These are phyloP conservation scores for Grammomys dolichurus DNA, from an alignment of 2,113 vertebrate genomes.

Conservation along the genomic window DNA sequence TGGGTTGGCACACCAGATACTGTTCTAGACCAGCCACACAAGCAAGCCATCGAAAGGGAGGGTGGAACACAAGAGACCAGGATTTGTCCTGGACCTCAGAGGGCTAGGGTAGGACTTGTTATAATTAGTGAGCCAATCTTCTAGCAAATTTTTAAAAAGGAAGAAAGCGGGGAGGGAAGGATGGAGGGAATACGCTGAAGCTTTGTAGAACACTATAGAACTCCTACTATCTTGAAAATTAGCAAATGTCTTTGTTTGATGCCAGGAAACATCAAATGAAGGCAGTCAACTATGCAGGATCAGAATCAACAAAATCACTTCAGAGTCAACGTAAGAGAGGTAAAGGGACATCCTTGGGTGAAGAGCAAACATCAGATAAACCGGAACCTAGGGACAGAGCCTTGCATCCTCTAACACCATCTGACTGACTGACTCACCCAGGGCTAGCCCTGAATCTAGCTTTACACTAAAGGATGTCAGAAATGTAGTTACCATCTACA, in stretches of 20 bases:
- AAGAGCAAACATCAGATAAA: background rate
- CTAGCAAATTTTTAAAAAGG: background rate
- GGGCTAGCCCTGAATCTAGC: background rate
- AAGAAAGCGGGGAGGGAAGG: background rate
- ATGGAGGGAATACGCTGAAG: background rate
- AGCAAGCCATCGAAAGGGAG: background rate
- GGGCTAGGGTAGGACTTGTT: background rate
- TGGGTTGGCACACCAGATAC: background rate
- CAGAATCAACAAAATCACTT: background rate
- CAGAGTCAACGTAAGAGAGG: background rate
- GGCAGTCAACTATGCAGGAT: background rate
- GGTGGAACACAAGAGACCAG: background rate
- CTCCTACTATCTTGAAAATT: background rate
- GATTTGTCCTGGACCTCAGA: background rate
- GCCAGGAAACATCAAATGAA: background rate
- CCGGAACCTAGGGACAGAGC: too few species aligned
- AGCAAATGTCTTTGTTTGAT: background rate
- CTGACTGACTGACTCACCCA: background rate
- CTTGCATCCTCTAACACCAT: background rate
- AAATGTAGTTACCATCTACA: background rate
- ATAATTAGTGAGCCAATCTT: conserved; percentile 15
- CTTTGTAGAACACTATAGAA: background rate
- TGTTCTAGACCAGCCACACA: background rate
- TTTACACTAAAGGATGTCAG: background rate
- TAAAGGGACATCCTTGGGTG: too few species aligned